Conservation (phyloP, 2,888 invertebrate species). For the Mylabris sibirica region DNA sequence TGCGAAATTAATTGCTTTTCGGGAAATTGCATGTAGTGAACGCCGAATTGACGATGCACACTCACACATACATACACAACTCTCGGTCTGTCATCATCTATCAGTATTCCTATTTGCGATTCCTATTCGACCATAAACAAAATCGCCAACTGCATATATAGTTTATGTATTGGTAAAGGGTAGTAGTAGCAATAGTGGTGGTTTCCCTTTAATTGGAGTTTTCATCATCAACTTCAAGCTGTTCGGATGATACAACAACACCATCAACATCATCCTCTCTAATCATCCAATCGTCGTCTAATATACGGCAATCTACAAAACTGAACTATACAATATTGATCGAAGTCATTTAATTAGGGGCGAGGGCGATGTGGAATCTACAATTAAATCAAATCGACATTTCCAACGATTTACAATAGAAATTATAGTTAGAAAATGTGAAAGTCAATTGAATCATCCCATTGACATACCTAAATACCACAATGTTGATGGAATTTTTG, state of each 20-base stretch:
- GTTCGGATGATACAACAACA: neutral
- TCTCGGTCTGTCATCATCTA: slow-evolving; percentile 9
- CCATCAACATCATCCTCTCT: neutral
- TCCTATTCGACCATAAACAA: slow-evolving; percentile 9
- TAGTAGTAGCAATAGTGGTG: neutral
- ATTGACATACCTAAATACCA: too few species aligned
- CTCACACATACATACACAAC: too few species aligned
- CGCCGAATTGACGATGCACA: neutral
- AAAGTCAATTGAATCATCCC: neutral
- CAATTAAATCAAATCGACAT: neutral
- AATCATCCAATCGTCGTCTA: neutral
- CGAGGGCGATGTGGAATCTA: neutral
- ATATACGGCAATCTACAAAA: neutral
- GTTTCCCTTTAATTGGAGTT: slow-evolving; percentile 5
- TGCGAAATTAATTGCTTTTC: slow-evolving; percentile 50
- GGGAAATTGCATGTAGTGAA: slow-evolving; percentile 34
- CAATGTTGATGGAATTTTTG: too few species aligned
- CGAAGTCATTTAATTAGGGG: neutral
- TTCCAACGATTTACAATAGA: neutral
- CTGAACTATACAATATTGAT: neutral
- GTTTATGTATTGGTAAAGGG: neutral
- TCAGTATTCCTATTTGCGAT: neutral
- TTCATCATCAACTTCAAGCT: slow-evolving; percentile 9
- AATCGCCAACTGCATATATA: neutral
- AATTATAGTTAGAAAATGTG: neutral